A percentile compares a stretch with the other conserved stretches of the same genome.
Conservation (phyloP, 2,113 vertebrate genomes). For the Tympanuchus pallidicinctus region DNA sequence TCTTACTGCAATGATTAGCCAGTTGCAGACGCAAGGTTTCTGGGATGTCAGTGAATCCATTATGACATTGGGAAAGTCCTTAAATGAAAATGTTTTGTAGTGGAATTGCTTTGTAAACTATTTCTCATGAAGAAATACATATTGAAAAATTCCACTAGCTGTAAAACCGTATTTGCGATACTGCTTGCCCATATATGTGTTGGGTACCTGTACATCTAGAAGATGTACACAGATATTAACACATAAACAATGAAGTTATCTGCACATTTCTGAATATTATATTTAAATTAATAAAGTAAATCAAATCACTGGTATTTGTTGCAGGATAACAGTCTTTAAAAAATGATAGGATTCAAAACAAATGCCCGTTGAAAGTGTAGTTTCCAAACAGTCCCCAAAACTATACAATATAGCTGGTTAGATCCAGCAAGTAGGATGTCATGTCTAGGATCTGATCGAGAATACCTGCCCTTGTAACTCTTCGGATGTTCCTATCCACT, state of each 20-base stretch:
- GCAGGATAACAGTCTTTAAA: conserved; percentile 78
- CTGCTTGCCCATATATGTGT: conserved; percentile 43
- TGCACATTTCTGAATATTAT: conserved; percentile 71
- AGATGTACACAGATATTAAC: conserved; percentile 60
- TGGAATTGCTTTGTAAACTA: conserved; percentile 77
- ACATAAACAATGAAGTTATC: conserved; percentile 48
- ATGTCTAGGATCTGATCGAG: conserved; percentile 98
- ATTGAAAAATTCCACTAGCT: conserved; percentile 71
- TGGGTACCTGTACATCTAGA: neutral
- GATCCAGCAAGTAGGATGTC: conserved; percentile 97
- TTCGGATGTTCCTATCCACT: conserved; percentile 89
- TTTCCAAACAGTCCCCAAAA: conserved; percentile 78
- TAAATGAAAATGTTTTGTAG: conserved; percentile 54
- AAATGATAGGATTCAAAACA: conserved; percentile 81
- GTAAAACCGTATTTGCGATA: neutral
- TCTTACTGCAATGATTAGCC: conserved; percentile 45
- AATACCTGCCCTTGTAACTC: conserved; percentile 93
- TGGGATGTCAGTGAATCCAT: conserved; percentile 66
- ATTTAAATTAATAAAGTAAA: conserved; percentile 83
- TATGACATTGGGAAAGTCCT: conserved; percentile 58
- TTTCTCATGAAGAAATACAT: conserved; percentile 73
- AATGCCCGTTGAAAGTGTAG: conserved; percentile 82
- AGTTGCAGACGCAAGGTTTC: conserved; percentile 72
- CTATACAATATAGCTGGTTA: conserved; percentile 98
- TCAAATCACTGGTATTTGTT: conserved; percentile 78